Evolutionary conservation across 1,140 invertebrate genomes (phyloP).

Genomic region (Zaprionus inermis): DNA sequence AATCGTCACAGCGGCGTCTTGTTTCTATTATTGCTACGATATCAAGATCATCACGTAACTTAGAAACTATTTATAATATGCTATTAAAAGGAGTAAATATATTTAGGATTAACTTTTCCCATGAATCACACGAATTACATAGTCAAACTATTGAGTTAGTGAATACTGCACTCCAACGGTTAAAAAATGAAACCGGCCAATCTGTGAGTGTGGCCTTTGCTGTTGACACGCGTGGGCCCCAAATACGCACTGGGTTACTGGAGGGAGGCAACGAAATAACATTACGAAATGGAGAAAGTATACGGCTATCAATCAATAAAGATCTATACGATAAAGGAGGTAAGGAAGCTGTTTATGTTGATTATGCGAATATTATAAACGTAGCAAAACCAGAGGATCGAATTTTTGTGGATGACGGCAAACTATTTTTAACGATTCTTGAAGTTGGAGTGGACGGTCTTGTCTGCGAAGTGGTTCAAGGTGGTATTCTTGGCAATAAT

Average conservation of each 20-base stretch:
- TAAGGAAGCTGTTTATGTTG: slow-evolving; percentile 90
- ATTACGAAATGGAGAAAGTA: slow-evolving; percentile 91
- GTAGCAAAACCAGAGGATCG: slow-evolving; percentile 93
- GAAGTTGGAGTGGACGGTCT: slow-evolving; percentile 85
- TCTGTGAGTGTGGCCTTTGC: slow-evolving; percentile 86
- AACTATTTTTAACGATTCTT: slow-evolving; percentile 96
- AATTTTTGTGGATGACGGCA: slow-evolving; percentile 98
- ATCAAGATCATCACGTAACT: slow-evolving; percentile 94
- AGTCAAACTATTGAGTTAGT: slow-evolving; percentile 94
- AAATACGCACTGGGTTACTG: slow-evolving; percentile 97
- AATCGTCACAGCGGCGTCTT: slow-evolving; percentile 90
- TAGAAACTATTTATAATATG: slow-evolving; percentile 95
- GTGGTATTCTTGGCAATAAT: slow-evolving; percentile 95
- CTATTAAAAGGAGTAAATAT: slow-evolving; percentile 99
- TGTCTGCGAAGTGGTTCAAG: slow-evolving; percentile 96
- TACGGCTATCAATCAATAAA: slow-evolving; percentile 95
- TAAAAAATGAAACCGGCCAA: slow-evolving; percentile 89
- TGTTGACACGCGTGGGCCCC: slow-evolving; percentile 97
- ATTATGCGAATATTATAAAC: slow-evolving; percentile 97
- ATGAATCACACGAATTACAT: slow-evolving; percentile 98
- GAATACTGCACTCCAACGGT: slow-evolving; percentile 90
- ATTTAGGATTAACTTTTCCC: slow-evolving; percentile 98
- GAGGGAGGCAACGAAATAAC: slow-evolving; percentile 89
- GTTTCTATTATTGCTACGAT: slow-evolving; percentile 99
- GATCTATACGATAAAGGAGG: slow-evolving; percentile 92